A percentile compares a stretch with the other conserved stretches of the same genome.
phyloP scores from a whole-genome alignment of 1,140 invertebrate genomes.

The Lasioglossum albipes region DNA sequence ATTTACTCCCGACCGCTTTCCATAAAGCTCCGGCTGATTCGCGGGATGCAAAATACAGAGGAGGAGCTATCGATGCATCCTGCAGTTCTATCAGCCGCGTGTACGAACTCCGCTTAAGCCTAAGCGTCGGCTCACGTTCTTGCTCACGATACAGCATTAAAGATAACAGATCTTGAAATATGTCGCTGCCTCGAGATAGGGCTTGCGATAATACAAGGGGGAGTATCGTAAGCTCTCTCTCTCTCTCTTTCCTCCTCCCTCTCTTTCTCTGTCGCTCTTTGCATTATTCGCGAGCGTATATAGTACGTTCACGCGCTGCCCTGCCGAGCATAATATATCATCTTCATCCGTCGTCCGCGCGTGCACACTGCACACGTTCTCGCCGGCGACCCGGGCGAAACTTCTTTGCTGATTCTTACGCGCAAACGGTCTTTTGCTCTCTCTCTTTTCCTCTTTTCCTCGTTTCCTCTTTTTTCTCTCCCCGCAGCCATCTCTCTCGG shows the following conservation, averaged over 20 bases:
- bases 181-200: slow-evolving; percentile 47
- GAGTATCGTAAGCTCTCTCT: slow-evolving; percentile 52
- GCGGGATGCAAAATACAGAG: slow-evolving; percentile 10
- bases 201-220: slow-evolving; percentile 54
- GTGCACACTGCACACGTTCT: slow-evolving; percentile 1
- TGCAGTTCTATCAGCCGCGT: slow-evolving; percentile 13
- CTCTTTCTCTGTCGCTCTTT: background rate
- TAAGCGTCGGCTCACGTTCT: slow-evolving; percentile 45
- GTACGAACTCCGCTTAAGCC: slow-evolving; percentile 36
- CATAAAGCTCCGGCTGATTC: background rate
- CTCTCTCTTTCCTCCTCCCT: slow-evolving; percentile 3
- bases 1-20: background rate
- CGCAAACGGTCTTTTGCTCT: no score
- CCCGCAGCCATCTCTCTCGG: no score
- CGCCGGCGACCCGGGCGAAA: no score
- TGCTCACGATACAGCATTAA: slow-evolving; percentile 38
- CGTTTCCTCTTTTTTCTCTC: no score
- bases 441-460: no score
- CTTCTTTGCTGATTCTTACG: no score
- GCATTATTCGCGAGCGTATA: slow-evolving; percentile 42
- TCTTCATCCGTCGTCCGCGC: slow-evolving; percentile 23
- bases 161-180: slow-evolving; percentile 70
- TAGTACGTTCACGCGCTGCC: slow-evolving; percentile 22
- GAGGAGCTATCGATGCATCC: slow-evolving; percentile 38
- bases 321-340: slow-evolving; percentile 25